Evolutionary conservation across 2,888 invertebrate species (phyloP).

Genomic region (Nephrotoma flavescens): DNA sequence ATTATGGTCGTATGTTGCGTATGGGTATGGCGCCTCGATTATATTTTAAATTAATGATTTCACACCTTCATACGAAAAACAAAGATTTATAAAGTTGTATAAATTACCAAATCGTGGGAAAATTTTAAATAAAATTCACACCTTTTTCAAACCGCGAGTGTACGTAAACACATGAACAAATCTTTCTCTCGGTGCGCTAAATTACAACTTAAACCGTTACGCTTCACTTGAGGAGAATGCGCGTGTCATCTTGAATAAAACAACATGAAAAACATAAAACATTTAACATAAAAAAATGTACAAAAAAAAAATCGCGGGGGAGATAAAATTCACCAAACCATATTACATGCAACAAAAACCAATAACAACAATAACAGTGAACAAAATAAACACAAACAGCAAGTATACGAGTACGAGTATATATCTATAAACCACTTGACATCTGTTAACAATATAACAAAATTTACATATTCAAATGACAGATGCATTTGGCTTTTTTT

Average conservation of each 20-base stretch:
- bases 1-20: neutral
- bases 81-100: neutral
- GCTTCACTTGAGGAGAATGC: neutral
- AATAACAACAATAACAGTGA: neutral
- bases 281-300: neutral
- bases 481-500: neutral
- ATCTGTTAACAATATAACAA: neutral
- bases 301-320: neutral
- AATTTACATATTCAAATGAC: neutral
- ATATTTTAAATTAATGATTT: neutral
- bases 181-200: neutral
- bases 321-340: neutral
- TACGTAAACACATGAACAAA: neutral
- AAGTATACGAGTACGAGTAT: neutral
- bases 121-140: neutral
- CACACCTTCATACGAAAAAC: neutral
- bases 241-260: neutral
- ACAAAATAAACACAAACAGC: neutral
- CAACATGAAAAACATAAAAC: neutral
- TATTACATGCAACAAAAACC: neutral
- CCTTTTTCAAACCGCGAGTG: neutral
- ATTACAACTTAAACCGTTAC: neutral
- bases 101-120: neutral
- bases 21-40: neutral
- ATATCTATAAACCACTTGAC: neutral